phyloP scores from a whole-genome alignment of 2,113 vertebrate genomes.

The Riparia riparia region DNA sequence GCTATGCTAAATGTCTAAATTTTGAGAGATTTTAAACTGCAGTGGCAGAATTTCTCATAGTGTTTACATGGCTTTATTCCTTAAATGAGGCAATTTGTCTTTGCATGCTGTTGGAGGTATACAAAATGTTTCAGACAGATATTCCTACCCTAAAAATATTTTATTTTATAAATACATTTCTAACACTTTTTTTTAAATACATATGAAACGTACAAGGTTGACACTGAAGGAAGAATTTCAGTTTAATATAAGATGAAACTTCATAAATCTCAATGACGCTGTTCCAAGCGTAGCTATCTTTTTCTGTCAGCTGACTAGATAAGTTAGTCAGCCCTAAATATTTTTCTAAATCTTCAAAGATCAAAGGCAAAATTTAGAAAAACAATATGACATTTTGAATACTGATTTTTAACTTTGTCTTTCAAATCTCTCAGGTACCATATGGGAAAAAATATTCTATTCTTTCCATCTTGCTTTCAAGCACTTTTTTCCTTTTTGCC shows the following conservation, averaged over 20 bases:
- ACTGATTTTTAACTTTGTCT: neutral
- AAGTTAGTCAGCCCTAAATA: neutral
- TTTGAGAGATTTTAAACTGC: neutral
- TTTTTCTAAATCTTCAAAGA: neutral
- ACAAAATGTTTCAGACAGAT: neutral
- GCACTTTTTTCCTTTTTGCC: neutral
- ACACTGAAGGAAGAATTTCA: neutral
- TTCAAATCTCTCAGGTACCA: neutral
- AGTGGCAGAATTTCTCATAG: neutral
- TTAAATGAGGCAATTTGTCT: neutral
- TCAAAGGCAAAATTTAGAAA: neutral
- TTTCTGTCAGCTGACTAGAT: neutral
- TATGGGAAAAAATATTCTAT: neutral
- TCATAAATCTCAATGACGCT: neutral
- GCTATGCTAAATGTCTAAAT: neutral
- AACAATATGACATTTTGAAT: neutral
- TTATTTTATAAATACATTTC: neutral
- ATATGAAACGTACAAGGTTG: neutral
- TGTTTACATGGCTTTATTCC: neutral
- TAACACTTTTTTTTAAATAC: neutral
- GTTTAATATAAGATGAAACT: neutral
- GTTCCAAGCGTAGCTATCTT: neutral
- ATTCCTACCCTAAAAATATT: neutral
- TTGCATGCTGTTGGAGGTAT: neutral
- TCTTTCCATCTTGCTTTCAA: neutral